Conservation (phyloP, 2,888 invertebrate species). For the Entomobrya proxima region DNA sequence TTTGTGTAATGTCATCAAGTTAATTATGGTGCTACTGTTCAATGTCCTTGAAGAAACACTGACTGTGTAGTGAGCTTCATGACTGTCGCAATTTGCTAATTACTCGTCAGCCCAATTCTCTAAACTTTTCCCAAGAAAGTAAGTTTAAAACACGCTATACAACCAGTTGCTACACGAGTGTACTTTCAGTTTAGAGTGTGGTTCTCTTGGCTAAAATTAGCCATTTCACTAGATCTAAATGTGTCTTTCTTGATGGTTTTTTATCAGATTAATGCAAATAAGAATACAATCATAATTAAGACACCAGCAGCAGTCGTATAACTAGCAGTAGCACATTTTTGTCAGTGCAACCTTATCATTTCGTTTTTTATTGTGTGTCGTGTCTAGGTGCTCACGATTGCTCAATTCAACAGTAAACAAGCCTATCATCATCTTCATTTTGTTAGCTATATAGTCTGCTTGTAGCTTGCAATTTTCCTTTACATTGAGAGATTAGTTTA, state of each 20-base stretch:
- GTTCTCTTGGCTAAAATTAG: background rate
- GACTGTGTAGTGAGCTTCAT: too few relatives aligned
- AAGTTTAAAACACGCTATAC: too few relatives aligned
- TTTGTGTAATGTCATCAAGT: too few relatives aligned
- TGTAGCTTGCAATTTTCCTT: conserved; percentile 10
- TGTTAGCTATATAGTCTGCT: background rate
- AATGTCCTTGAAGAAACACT: too few relatives aligned
- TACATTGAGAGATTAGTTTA: conserved; percentile 37
- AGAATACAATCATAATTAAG: conserved; percentile 31
- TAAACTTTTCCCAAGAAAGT: too few relatives aligned
- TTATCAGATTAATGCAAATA: conserved; percentile 28
- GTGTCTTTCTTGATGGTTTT: background rate
- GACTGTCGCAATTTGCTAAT: too few relatives aligned
- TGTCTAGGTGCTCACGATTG: conserved; percentile 61
- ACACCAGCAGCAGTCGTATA: background rate
- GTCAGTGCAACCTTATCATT: background rate
- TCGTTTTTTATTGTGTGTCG: background rate
- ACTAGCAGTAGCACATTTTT: background rate
- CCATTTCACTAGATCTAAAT: background rate
- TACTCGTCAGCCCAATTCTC: too few relatives aligned
- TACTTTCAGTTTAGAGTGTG: too few relatives aligned
- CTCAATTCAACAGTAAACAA: conserved; percentile 53
- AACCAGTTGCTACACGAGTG: too few relatives aligned
- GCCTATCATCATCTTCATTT: background rate
- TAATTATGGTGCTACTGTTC: too few relatives aligned